A percentile compares a stretch with the other conserved stretches of the same genome.
These are phyloP conservation scores for Philantomba maxwellii DNA, from an alignment of 2,113 vertebrate species.

Conservation along the genomic window DNA sequence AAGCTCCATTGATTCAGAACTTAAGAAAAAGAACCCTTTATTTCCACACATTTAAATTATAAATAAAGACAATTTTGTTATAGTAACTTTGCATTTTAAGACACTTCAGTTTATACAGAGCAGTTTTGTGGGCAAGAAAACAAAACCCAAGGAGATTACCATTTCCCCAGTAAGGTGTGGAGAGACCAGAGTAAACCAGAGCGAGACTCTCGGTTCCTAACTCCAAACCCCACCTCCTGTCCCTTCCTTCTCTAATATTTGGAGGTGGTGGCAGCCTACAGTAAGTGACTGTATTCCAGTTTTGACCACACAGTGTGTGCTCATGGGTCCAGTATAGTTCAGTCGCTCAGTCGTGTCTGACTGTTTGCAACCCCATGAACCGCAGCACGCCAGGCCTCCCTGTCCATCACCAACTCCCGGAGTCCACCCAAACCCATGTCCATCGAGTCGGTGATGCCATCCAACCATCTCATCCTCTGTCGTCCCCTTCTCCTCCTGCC, in stretches of 20 bases:
- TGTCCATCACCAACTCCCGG: background rate
- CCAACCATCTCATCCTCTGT: background rate
- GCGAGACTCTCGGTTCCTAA: background rate
- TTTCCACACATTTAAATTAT: background rate
- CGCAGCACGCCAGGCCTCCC: fast-evolving
- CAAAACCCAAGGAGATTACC: background rate
- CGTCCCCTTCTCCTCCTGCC: background rate
- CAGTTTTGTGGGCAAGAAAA: conserved; percentile 20
- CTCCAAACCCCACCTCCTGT: background rate
- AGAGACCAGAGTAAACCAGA: background rate
- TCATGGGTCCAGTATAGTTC: background rate
- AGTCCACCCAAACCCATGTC: background rate
- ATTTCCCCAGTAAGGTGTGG: background rate
- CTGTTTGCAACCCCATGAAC: background rate
- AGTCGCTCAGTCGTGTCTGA: background rate
- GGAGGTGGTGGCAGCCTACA: background rate
- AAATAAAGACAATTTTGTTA: background rate
- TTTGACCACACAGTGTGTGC: background rate
- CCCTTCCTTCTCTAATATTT: background rate
- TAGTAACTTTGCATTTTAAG: background rate
- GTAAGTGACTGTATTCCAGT: background rate
- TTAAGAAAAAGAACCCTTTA: background rate
- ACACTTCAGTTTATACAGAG: background rate
- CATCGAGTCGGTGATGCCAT: background rate
- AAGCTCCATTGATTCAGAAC: conserved; percentile 1